Conservation (phyloP, 2,113 vertebrate genomes). For the Tonatia bakeri region DNA sequence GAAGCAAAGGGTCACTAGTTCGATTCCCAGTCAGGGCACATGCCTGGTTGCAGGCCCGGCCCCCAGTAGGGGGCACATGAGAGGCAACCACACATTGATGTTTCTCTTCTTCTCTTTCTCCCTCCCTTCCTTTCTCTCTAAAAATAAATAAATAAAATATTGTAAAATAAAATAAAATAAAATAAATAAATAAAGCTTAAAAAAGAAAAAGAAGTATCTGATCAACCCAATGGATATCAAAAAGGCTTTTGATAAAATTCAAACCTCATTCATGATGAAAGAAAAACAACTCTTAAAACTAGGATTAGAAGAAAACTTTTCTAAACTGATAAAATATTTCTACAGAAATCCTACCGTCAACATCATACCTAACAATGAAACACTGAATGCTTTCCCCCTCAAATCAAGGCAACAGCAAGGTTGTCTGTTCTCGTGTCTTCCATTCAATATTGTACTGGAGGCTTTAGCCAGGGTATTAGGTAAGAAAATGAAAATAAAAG, state of each 20-base stretch:
- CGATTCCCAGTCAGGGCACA: too few species aligned
- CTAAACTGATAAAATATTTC: not conserved
- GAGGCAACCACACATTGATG: too few species aligned
- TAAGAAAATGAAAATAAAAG: conserved; percentile 32
- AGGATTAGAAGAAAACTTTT: not conserved
- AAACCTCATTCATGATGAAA: not conserved
- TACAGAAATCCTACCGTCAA: not conserved
- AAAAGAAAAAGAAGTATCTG: not conserved
- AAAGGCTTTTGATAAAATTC: conserved; percentile 4
- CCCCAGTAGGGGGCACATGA: too few species aligned
- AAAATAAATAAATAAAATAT: too few species aligned
- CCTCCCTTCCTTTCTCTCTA: too few species aligned
- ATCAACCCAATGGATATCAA: not conserved
- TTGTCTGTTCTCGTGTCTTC: not conserved
- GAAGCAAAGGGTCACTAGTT: too few species aligned
- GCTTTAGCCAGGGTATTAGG: not conserved
- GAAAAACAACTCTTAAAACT: not conserved
- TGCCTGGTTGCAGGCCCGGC: too few species aligned
- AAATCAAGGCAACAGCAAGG: not conserved
- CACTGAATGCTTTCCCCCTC: not conserved
- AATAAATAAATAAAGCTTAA: too few species aligned
- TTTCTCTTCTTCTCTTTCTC: too few species aligned
- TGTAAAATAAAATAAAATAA: too few species aligned
- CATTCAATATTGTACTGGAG: not conserved
- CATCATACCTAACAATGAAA: conserved; percentile 2